A percentile compares a stretch with the other conserved stretches of the same genome.
These are phyloP conservation scores for Cinclus cinclus DNA, from an alignment of 2,113 vertebrate genomes.

Conservation along the genomic window DNA sequence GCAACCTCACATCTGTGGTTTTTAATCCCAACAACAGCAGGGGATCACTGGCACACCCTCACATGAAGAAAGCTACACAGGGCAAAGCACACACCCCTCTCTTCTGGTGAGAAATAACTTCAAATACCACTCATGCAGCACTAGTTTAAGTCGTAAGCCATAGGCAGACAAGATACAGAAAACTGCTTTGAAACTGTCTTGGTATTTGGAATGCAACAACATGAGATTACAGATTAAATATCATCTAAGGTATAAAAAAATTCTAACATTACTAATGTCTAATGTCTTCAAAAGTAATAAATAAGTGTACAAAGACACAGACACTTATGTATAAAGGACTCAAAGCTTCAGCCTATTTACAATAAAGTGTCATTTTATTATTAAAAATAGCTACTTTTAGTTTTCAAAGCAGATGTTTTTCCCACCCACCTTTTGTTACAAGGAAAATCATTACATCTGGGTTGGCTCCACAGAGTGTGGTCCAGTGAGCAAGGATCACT, in stretches of 20 bases:
- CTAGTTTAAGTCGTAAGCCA: neutral
- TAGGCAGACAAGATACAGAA: neutral
- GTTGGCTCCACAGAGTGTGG: neutral
- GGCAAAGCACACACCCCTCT: neutral
- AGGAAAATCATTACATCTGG: neutral
- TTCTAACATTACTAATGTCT: neutral
- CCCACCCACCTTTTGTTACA: neutral
- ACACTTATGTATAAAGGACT: neutral
- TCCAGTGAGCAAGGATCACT: neutral
- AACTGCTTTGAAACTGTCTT: neutral
- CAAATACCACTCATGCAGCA: neutral
- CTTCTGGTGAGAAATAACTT: neutral
- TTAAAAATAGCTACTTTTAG: neutral
- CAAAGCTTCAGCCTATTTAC: neutral
- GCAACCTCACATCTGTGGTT: neutral
- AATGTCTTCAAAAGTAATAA: neutral
- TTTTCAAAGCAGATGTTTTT: neutral
- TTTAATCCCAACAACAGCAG: neutral
- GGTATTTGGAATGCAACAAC: neutral
- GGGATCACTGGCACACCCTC: neutral
- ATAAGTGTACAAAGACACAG: neutral
- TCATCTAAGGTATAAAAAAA: neutral
- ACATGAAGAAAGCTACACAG: neutral
- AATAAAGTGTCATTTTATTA: neutral
- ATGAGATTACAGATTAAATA: neutral